These are phyloP conservation scores for Holotrichia oblita DNA, from an alignment of 1,140 invertebrate genomes.

Conservation along the genomic window DNA sequence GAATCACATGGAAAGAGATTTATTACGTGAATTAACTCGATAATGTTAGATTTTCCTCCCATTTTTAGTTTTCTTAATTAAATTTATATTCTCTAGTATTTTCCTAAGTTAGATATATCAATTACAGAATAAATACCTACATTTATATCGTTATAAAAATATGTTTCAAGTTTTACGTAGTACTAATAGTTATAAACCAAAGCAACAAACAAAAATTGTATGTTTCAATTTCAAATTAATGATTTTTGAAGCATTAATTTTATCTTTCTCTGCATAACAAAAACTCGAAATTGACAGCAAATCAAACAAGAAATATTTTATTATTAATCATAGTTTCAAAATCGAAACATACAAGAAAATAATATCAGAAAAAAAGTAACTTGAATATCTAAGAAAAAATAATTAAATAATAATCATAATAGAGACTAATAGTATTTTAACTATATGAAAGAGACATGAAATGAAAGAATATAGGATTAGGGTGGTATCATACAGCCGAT, in stretches of 20 bases:
- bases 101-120: conserved; percentile 6
- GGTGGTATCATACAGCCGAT: too few relatives aligned
- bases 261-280: too few relatives aligned
- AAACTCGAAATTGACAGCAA: too few relatives aligned
- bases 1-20: conserved; percentile 20
- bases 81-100: conserved; percentile 1
- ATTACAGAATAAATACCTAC: conserved; percentile 34
- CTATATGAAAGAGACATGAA: not conserved
- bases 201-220: not conserved
- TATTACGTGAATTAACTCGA: not conserved
- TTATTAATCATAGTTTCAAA: not conserved
- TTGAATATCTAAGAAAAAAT: not conserved
- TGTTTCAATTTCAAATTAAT: not conserved
- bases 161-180: conserved; percentile 26
- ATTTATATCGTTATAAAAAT: conserved; percentile 36
- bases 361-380: not conserved
- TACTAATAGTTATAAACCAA: conserved; percentile 24
- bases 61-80: not conserved
- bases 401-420: conserved; percentile 10
- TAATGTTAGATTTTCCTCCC: conserved; percentile 6
- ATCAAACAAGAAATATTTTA: too few relatives aligned
- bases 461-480: too few relatives aligned
- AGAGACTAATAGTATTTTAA: not conserved
- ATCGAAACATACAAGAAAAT: not conserved
- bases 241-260: not conserved